These are phyloP conservation scores for Himalopsyche kuldschensis DNA, from an alignment of 2,888 invertebrate genomes.

Conservation along the genomic window DNA sequence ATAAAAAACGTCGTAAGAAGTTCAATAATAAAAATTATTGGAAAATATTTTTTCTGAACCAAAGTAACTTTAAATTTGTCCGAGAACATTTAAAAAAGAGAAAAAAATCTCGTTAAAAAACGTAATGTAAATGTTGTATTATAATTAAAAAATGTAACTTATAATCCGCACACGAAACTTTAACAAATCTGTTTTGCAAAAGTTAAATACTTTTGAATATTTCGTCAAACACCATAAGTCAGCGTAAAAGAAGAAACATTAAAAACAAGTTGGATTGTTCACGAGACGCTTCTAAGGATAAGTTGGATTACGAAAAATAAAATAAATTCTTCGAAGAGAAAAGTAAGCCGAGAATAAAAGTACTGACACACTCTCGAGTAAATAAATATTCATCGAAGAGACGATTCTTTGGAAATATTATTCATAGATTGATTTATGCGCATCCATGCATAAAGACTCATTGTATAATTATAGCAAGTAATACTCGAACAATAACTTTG, in stretches of 20 bases:
- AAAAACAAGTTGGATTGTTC: constrained; percentile 16
- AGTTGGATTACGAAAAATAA: not conserved
- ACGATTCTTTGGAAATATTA: too few species aligned
- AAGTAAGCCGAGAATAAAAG: not conserved
- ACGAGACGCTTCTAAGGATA: constrained; percentile 23
- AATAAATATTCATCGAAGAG: too few species aligned
- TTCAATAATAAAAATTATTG: too few species aligned
- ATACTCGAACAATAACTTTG: too few species aligned
- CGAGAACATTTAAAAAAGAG: too few species aligned
- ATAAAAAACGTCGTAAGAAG: too few species aligned
- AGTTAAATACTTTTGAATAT: not conserved
- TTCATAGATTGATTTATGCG: too few species aligned
- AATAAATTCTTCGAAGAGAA: not conserved
- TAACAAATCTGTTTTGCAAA: not conserved
- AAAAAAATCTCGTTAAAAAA: too few species aligned
- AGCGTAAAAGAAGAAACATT: not conserved
- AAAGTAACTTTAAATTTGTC: too few species aligned
- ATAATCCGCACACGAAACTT: not conserved
- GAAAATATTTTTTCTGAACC: too few species aligned
- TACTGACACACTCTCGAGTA: not conserved
- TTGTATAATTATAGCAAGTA: too few species aligned
- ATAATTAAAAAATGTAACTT: not conserved
- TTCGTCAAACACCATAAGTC: not conserved
- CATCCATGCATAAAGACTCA: too few species aligned
- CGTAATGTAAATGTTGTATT: not conserved